Evolutionary conservation across 2,113 vertebrate species (phyloP), one percentile per base, ranked within the genome.

Genomic region (Nicator chloris): DNA sequence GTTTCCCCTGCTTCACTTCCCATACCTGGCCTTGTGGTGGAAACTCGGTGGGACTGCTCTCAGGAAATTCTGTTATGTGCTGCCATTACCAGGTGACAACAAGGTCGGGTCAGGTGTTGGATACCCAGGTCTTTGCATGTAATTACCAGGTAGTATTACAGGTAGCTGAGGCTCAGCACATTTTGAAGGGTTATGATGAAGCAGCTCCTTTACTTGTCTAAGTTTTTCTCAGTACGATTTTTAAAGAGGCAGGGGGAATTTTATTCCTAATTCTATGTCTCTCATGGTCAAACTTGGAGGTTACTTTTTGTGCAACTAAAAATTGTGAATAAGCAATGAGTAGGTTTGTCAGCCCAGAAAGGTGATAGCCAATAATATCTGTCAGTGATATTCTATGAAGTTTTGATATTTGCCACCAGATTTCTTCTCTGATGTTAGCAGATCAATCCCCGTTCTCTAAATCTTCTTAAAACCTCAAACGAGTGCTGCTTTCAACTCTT

Each of bases 131-230:
- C 94, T 96, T 95, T 94, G 97, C 96, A 96, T 96, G 94, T 97
- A 97, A 97, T 97, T 97, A 97, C 97, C 93, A 95, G 97, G 96
- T 96, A 97, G 76, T 93, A 93, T 97, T 97, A 97, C 97, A 49
- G 95, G 97, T 96, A 95, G 71, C 79, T 73, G 63, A 94, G 79
- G 73, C 78, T 94, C 94, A 96, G 95, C 78, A 56, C 53, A 96
- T 96, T 91, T 94, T 88, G 91, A 94, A 81, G 78, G 92, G 57
- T 88, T 95, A 88, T 90, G 83, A 85, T 91, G 89, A 92, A 92
- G 69, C 94, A 86, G 72, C 54, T 85, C 49, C 73, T 73, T 96
- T 73, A 66, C n/a, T 92, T 86, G 35, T 59, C 79, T 73, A 68
- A 75, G 75, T 59, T 94, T 94, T 86, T 51, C 73, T 82, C 82